Percentiles rank a stretch among this genome's conserved stretches.
These are phyloP conservation scores for Holacanthus passer DNA, from an alignment of 2,113 vertebrate species.

Conservation along the genomic window DNA sequence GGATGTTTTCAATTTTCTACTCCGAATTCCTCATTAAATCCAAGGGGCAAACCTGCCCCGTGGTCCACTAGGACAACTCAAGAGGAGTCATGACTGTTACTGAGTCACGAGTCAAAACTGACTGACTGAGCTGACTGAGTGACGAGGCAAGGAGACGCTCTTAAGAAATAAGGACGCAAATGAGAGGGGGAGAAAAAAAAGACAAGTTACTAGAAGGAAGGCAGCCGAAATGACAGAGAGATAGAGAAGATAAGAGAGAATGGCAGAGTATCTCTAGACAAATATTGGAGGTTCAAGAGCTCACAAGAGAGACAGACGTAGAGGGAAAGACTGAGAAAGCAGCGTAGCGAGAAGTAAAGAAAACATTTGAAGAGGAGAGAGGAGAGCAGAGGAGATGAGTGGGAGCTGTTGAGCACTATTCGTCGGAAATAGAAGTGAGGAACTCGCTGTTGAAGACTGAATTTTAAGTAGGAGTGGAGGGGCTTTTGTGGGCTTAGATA, in stretches of 20 bases:
- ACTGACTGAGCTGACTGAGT: constrained; percentile 11
- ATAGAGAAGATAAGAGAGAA: constrained; percentile 55
- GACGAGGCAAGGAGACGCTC: background rate
- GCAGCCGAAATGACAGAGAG: constrained; percentile 23
- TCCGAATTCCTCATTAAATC: constrained; percentile 32
- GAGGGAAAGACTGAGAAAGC: constrained; percentile 44
- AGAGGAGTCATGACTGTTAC: constrained; percentile 14
- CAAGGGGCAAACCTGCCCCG: background rate
- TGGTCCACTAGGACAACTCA: constrained; percentile 24
- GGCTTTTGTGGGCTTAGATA: constrained; percentile 30
- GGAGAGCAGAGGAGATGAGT: constrained; percentile 60
- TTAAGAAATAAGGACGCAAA: constrained; percentile 14
- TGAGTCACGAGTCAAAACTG: constrained; percentile 46
- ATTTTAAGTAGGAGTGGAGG: constrained; percentile 55
- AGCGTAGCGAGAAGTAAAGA: constrained; percentile 41
- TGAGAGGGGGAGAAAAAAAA: background rate
- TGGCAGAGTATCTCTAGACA: constrained; percentile 58
- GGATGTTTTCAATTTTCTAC: background rate
- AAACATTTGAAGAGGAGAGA: constrained; percentile 61
- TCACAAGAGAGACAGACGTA: constrained; percentile 54
- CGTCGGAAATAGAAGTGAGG: constrained; percentile 53
- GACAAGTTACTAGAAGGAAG: constrained; percentile 11
- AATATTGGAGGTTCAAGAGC: constrained; percentile 70
- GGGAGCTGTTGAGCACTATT: constrained; percentile 50
- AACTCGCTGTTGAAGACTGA: constrained; percentile 51